Evolutionary conservation across 2,888 invertebrate species (phyloP).

Genomic region (Drosophila rellima): DNA sequence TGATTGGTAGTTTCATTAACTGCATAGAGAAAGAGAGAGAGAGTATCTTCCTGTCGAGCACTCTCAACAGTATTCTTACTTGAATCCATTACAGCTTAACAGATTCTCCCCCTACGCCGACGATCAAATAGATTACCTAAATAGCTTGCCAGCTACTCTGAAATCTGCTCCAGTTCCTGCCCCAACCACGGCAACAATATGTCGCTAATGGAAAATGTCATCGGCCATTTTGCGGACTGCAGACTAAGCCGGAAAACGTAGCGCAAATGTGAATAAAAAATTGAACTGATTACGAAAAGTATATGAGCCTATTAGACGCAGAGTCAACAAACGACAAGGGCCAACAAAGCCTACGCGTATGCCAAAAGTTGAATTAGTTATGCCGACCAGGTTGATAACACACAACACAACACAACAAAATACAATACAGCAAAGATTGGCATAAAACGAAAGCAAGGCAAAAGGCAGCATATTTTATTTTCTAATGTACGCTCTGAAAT

Average conservation of each 20-base stretch:
- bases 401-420: constrained; percentile 13
- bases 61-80: neutral
- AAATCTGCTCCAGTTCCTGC: neutral
- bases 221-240: constrained; percentile 44
- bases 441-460: constrained; percentile 48
- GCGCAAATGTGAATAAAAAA: constrained; percentile 65
- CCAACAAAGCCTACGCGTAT: constrained; percentile 34
- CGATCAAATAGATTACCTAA: constrained; percentile 65
- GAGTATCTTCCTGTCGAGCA: neutral
- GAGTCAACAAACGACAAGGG: constrained; percentile 44
- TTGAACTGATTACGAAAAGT: constrained; percentile 74
- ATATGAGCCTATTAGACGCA: constrained; percentile 74
- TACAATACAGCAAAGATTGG: constrained; percentile 21
- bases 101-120: constrained; percentile 1
- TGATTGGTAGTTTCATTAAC: neutral
- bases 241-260: constrained; percentile 67
- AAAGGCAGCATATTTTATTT: constrained; percentile 75
- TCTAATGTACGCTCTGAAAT: constrained; percentile 57
- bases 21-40: neutral
- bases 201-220: constrained; percentile 66
- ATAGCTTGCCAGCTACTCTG: constrained; percentile 19
- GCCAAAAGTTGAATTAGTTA: constrained; percentile 59
- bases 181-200: constrained; percentile 41
- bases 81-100: constrained; percentile 9
- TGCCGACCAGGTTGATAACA: constrained; percentile 54